Percentiles rank a stretch among this genome's conserved stretches.
Evolutionary conservation across 2,113 vertebrate genomes (phyloP).

Genomic region (Neolamprologus caudopunctatus): DNA sequence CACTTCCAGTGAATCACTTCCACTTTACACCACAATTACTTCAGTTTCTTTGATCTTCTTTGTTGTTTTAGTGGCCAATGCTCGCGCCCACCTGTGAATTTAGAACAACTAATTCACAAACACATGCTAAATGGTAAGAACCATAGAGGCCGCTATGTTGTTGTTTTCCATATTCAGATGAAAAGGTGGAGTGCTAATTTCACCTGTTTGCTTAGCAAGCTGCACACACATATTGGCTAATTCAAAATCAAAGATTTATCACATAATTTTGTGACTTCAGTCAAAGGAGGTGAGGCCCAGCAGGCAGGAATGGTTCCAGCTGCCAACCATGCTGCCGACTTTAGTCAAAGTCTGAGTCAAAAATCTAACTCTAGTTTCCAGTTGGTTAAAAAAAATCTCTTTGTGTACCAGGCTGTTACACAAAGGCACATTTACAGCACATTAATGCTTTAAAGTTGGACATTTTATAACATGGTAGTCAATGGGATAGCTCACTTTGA

Average conservation of each 20-base stretch:
- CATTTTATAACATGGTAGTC: neutral
- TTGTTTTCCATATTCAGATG: neutral
- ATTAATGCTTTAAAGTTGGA: neutral
- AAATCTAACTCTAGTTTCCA: neutral
- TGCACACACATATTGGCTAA: neutral
- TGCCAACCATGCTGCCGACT: neutral
- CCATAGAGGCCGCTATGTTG: neutral
- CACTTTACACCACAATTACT: neutral
- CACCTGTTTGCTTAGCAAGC: neutral
- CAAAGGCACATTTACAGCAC: neutral
- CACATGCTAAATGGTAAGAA: neutral
- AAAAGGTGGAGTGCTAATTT: neutral
- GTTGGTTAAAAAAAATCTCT: neutral
- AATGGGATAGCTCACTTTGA: neutral
- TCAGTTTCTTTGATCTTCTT: neutral
- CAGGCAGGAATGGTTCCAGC: neutral
- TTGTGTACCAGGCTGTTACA: neutral
- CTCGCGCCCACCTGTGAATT: neutral
- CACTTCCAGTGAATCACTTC: neutral
- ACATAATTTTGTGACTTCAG: neutral
- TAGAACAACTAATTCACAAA: neutral
- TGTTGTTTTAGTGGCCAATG: neutral
- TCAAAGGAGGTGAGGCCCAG: neutral
- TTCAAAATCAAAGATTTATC: neutral
- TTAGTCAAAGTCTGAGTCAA: neutral